Evolutionary conservation across 1,140 invertebrate species (phyloP), one percentile per base, ranked within the genome.

Genomic region (Potamilus streckersoni): DNA sequence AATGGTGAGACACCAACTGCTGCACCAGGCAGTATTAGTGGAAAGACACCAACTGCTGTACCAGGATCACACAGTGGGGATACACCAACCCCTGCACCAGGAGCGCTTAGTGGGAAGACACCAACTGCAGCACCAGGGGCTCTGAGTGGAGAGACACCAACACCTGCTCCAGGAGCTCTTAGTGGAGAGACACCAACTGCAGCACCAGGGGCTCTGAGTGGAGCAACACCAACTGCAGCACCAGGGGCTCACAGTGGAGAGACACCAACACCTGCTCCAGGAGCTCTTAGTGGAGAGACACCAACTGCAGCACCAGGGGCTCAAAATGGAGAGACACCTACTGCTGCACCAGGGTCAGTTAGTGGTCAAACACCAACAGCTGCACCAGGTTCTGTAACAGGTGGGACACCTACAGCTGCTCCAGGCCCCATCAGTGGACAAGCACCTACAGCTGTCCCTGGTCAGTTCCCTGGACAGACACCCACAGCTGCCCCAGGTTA

Each of bases 351-450:
- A 56, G 38, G 65, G 20, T 8, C 38, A 17, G 59, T 60, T 23
- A 23, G 69, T n/a, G 57, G 59, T 56, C 19, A 55, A n/a, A 31
- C 69, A 31, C 75, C 75, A 57, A 77, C 66, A 63, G 70, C 76
- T 55, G 64, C 61, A 38, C 76, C 76, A 70, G 55, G 59, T 61
- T 23, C 57, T 56, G 38, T 20, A 38, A 16, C 66, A 19, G 69
- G 17, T 13, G 55, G 56, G 13, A 61, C 69, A 61, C 68, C 77
- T 8, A 49, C 38, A 49, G 38, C 65, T 31, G 20, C 38, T 19
- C 71, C 71, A 67, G 58, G 63, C 2, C 58, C 31, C 59, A 15
- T 59, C 31, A 56, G 64, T 31, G n/a, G 58, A 31, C 55, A 64
- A 14, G 6, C 49, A 49, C 68, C 70, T 17, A 70, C 67, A 49